phyloP scores from a whole-genome alignment of 2,113 vertebrate genomes.

The Cheirogaleus medius region DNA sequence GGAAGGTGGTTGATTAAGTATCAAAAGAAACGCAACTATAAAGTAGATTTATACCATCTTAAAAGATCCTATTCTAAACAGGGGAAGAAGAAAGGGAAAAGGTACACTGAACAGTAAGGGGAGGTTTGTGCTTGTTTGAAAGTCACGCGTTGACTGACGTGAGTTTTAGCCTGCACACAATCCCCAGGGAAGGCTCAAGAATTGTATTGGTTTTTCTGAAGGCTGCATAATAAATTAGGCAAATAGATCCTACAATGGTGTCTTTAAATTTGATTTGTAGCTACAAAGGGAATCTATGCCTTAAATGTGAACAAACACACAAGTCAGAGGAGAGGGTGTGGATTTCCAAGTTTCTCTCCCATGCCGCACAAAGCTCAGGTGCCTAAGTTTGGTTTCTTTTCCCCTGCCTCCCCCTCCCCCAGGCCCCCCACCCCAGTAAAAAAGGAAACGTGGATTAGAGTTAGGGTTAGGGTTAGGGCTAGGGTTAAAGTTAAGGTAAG shows the following conservation, averaged over 20 bases:
- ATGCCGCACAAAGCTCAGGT: background rate
- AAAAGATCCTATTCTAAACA: constrained; percentile 71
- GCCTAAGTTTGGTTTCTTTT: background rate
- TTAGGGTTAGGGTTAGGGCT: too few relatives aligned
- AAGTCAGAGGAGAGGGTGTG: background rate
- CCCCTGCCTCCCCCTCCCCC: background rate
- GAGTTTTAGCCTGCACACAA: background rate
- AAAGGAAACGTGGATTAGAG: background rate
- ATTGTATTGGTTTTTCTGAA: background rate
- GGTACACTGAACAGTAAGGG: constrained; percentile 24
- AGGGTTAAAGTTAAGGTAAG: too few relatives aligned
- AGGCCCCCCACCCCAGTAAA: background rate
- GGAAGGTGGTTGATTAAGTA: constrained; percentile 72
- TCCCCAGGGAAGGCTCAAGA: constrained; percentile 15
- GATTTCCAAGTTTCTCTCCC: background rate
- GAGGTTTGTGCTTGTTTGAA: constrained; percentile 49
- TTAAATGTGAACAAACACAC: background rate
- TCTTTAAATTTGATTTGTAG: background rate
- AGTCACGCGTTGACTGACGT: constrained; percentile 54
- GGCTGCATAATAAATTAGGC: background rate
- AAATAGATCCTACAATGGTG: background rate
- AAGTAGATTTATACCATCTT: constrained; percentile 75
- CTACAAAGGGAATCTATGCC: background rate
- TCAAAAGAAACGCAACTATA: constrained; percentile 70
- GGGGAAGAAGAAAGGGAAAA: constrained; percentile 46